Base-by-base conservation (phyloP, 2,797 vertebrate species). In the Pogoniulus pusillus region DNA sequence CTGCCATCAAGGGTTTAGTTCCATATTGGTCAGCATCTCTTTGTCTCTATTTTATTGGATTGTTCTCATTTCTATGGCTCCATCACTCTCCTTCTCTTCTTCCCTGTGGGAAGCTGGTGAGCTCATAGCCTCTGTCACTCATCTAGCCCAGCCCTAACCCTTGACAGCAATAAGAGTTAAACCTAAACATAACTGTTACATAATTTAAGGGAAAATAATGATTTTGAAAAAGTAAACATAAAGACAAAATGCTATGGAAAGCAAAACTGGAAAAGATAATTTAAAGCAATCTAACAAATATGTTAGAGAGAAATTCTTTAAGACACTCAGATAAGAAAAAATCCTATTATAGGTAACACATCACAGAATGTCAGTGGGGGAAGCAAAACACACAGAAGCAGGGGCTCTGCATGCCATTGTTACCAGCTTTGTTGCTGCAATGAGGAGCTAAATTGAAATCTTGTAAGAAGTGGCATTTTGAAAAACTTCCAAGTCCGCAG, bases 361-460 rank as follows among this genome's bases (percentile, higher is more conserved):
- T 29, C 47, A 86, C 9, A 71, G 83, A 72, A 90, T 74, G 90
- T 87, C 85, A 94, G 85, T 53, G 70, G 72, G 64, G 75, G 85
- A 91, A 91, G 72, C 53, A 89, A 92, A 70, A 66, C 69, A 55
- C 58, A 34, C 4, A 70, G 43, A 55, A 63, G 66, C 72, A 85
- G 72, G 62, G 68, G 37, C 64, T 84, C 12, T 30, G 13, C n/a
- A 32, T 23, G 54, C 64, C 53, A 64, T 26, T 60, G 92, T 73
- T 86, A 83, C 74, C 78, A 66, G 64, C 68, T 90, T 70, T 65
- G 53, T 62, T 30, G 34, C 7, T 45, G 60, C 83, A 93, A 72
- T 6, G 45, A 82, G 85, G 91, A 93, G 45, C 60, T 79, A 81
- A 92, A 91, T 75, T 62, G 72, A 96, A 94, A 85, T 65, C 83